Conservation (phyloP, 1,140 invertebrate genomes). For the Aricia agestis region DNA sequence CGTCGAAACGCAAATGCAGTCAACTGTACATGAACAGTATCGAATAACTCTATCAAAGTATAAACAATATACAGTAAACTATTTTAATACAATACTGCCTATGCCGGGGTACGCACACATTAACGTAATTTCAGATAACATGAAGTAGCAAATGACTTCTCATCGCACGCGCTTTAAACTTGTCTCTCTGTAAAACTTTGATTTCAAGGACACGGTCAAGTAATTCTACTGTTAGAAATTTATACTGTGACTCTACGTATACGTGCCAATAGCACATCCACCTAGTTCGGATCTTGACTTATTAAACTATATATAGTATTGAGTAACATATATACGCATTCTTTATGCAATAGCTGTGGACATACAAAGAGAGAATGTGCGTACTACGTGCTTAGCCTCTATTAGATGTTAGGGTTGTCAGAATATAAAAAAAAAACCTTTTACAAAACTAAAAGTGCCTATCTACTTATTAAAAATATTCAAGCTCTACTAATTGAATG, state of each 20-base stretch:
- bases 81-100: no score
- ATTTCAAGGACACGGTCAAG: no score
- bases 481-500: no score
- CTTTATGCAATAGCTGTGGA: constrained; percentile 46
- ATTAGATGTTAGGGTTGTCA: constrained; percentile 38
- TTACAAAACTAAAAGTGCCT: no score
- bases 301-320: constrained; percentile 41
- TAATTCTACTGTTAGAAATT: no score
- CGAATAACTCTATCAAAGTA: constrained; percentile 21
- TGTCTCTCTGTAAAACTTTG: no score
- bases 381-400: constrained; percentile 45
- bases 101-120: no score
- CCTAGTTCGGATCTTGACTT: constrained; percentile 29
- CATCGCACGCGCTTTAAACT: no score
- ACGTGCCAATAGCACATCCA: constrained; percentile 25
- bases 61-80: no score
- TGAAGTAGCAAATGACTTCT: no score
- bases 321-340: constrained; percentile 45
- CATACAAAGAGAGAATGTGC: constrained; percentile 54
- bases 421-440: neutral
- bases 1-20: constrained; percentile 21
- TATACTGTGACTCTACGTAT: neutral
- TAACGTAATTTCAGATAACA: no score
- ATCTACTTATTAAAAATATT: no score
- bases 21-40: constrained; percentile 23